These are phyloP conservation scores for Palythoa grandis DNA, from an alignment of 92 coral and sea anemone genomes.

Conservation along the genomic window DNA sequence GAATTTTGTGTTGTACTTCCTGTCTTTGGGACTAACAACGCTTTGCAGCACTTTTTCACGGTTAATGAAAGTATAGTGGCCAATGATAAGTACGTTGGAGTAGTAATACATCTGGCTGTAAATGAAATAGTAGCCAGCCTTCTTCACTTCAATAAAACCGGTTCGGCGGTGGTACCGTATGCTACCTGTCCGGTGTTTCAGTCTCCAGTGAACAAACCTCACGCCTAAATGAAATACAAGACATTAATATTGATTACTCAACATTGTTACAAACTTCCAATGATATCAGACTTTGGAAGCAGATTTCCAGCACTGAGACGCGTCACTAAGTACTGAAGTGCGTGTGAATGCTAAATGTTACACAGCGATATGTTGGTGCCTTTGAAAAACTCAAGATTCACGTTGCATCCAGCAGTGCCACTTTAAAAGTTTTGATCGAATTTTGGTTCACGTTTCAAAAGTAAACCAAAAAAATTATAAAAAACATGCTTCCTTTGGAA, in stretches of 20 bases:
- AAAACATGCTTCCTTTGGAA: too few relatives aligned
- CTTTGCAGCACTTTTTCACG: constrained; percentile 45
- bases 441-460: too few relatives aligned
- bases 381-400: too few relatives aligned
- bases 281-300: too few relatives aligned
- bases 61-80: constrained; percentile 71
- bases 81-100: constrained; percentile 33
- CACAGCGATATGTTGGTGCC: too few relatives aligned
- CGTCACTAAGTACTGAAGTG: too few relatives aligned
- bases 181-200: constrained; percentile 43
- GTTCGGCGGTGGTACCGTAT: constrained; percentile 15
- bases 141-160: constrained; percentile 61
- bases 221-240: constrained; percentile 12
- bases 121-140: constrained; percentile 77
- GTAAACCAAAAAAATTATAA: too few relatives aligned
- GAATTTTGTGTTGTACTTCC: constrained; percentile 64
- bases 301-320: too few relatives aligned
- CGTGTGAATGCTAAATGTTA: too few relatives aligned
- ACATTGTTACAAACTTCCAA: too few relatives aligned
- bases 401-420: too few relatives aligned
- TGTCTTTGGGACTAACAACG: constrained; percentile 22
- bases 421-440: too few relatives aligned
- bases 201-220: constrained; percentile 43
- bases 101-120: constrained; percentile 84
- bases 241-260: background rate